Evolutionary conservation across 2,113 vertebrate species (phyloP).

Genomic region (Dinomys branickii): DNA sequence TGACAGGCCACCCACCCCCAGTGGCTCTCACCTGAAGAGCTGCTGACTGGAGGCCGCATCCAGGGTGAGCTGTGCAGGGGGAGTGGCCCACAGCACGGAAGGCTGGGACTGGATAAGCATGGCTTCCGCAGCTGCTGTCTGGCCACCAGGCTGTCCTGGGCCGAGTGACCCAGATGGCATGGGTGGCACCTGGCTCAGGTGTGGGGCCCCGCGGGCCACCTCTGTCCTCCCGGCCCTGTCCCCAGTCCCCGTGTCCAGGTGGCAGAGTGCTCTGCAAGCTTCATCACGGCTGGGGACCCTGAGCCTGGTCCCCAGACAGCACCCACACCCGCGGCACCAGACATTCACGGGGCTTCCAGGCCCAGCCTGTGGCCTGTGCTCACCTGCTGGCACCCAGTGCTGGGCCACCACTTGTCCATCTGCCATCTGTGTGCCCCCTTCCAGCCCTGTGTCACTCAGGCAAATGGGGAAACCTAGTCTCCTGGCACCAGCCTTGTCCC

Average conservation of each 20-base stretch:
- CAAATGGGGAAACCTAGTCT: not conserved
- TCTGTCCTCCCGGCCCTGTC: not conserved
- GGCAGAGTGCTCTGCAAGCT: not conserved
- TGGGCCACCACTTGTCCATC: rapidly evolving
- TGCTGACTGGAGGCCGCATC: not conserved
- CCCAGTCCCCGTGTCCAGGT: not conserved
- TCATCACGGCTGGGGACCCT: not conserved
- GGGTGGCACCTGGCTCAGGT: too few species aligned
- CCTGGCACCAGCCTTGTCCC: too few species aligned
- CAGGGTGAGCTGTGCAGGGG: not conserved
- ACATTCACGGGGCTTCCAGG: too few species aligned
- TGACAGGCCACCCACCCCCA: too few species aligned
- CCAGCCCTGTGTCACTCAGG: not conserved
- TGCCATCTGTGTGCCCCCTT: not conserved
- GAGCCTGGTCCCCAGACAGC: not conserved
- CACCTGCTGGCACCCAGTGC: not conserved
- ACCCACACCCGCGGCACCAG: not conserved
- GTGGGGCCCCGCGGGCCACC: not conserved
- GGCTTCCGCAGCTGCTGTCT: not conserved
- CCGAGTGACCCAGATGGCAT: not conserved
- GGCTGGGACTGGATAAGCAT: not conserved
- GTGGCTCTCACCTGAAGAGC: not conserved
- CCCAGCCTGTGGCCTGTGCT: not conserved
- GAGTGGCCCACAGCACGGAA: not conserved
- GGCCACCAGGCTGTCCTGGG: not conserved